Evolutionary conservation across 1,140 invertebrate species (phyloP).

Genomic region (Grapholita molesta): DNA sequence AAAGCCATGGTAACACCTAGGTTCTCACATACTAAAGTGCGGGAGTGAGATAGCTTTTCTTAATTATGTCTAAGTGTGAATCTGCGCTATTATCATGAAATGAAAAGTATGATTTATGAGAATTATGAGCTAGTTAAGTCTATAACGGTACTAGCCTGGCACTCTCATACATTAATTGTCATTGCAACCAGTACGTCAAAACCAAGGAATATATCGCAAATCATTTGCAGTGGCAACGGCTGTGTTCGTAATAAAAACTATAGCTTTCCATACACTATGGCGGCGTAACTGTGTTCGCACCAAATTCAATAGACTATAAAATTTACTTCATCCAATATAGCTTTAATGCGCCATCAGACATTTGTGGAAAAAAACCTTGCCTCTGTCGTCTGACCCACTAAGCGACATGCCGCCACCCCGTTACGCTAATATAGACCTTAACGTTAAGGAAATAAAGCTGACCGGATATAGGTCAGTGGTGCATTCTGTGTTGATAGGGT

Average conservation of each 20-base stretch:
- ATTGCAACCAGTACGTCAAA: neutral
- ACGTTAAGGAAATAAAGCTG: neutral
- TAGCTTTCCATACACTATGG: neutral
- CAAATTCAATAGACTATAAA: neutral
- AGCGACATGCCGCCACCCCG: neutral
- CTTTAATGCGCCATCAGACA: neutral
- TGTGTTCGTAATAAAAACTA: neutral
- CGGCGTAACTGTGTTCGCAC: neutral
- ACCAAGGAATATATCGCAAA: neutral
- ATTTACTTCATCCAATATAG: neutral
- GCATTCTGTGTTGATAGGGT: neutral
- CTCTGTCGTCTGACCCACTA: slow-evolving; percentile 9
- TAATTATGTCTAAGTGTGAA: too few relatives aligned
- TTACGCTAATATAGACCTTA: neutral
- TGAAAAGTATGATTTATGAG: too few relatives aligned
- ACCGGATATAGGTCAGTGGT: neutral
- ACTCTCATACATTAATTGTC: too few relatives aligned
- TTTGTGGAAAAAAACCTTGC: neutral
- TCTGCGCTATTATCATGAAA: too few relatives aligned
- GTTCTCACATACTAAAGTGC: too few relatives aligned
- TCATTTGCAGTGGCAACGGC: neutral
- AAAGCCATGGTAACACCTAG: too few relatives aligned
- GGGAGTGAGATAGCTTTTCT: too few relatives aligned
- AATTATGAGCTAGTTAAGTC: too few relatives aligned
- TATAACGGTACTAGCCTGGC: too few relatives aligned